These are phyloP conservation scores for Lepisosteus oculatus DNA, from an alignment of 2,113 vertebrate species.

Conservation along the genomic window DNA sequence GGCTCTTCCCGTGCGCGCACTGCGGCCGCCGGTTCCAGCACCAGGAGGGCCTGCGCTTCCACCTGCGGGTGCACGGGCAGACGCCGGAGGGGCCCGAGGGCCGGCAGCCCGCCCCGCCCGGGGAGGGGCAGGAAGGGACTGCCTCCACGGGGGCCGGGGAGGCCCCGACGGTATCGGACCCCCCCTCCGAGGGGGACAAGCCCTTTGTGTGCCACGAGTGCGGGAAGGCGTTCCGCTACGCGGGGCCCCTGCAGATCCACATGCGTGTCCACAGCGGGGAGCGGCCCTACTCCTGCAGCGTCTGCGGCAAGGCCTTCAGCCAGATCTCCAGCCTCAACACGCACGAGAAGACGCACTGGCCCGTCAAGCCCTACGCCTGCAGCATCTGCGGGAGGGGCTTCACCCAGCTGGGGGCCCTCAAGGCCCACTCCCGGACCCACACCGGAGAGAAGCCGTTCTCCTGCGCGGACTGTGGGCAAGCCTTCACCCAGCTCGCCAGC, in stretches of 20 bases:
- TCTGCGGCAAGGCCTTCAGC: slow-evolving; percentile 66
- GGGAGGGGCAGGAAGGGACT: not conserved
- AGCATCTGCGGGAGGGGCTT: slow-evolving; percentile 62
- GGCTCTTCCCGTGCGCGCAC: slow-evolving; percentile 37
- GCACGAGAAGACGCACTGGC: slow-evolving; percentile 67
- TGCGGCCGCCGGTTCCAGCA: slow-evolving; percentile 40
- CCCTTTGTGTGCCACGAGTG: slow-evolving; percentile 55
- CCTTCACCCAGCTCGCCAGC: slow-evolving; percentile 2
- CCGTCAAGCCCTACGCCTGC: slow-evolving; percentile 66
- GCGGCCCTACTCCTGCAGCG: slow-evolving; percentile 67
- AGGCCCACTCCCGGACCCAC: slow-evolving; percentile 52
- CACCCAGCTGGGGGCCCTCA: slow-evolving; percentile 62
- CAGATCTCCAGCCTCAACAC: slow-evolving; percentile 59
- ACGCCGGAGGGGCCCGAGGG: no score
- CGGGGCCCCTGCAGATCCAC: slow-evolving; percentile 60
- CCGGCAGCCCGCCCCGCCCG: not conserved
- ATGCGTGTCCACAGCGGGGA: slow-evolving; percentile 67
- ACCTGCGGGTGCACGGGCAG: slow-evolving; percentile 28
- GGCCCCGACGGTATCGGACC: not conserved
- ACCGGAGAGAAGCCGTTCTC: not conserved
- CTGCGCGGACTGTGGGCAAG: not conserved
- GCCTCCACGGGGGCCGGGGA: not conserved
- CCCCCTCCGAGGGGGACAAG: not conserved
- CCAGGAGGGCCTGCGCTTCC: slow-evolving; percentile 19
- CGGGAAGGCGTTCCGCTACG: slow-evolving; percentile 58